A percentile compares a stretch with the other conserved stretches of the same genome.
Conservation (phyloP, 2,797 vertebrate genomes). For the Sebastes taczanowskii region DNA sequence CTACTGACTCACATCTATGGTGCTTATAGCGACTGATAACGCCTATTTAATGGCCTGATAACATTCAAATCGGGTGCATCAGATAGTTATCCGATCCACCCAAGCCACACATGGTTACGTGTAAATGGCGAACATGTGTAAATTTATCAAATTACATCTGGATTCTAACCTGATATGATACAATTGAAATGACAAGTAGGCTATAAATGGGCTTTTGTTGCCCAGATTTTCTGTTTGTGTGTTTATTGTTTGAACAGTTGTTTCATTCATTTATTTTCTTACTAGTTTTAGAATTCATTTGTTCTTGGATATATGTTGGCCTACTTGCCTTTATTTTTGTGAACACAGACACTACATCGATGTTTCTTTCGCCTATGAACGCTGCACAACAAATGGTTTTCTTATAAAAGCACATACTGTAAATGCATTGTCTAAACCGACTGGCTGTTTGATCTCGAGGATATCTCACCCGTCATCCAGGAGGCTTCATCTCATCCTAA, state of each 20-base stretch:
- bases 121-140: rapidly evolving
- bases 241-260: background rate
- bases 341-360: background rate
- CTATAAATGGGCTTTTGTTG: too few species aligned
- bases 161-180: background rate
- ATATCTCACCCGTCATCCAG: slow-evolving; percentile 6
- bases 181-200: background rate
- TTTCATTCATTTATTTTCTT: background rate
- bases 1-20: too few species aligned
- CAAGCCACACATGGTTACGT: background rate
- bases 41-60: too few species aligned
- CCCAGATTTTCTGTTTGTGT: background rate
- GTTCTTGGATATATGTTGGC: background rate
- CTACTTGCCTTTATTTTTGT: background rate
- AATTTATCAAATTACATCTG: background rate
- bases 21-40: too few species aligned
- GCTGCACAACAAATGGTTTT: background rate
- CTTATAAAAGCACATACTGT: background rate
- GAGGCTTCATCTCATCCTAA: slow-evolving; percentile 45
- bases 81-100: background rate
- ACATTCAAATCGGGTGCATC: rapidly evolving
- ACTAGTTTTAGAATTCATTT: background rate
- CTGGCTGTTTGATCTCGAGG: slow-evolving; percentile 19
- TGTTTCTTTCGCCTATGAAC: background rate
- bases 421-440: slow-evolving; percentile 16